Base-by-base conservation (phyloP, 2,113 vertebrate genomes). In the Pandion haliaetus region DNA sequence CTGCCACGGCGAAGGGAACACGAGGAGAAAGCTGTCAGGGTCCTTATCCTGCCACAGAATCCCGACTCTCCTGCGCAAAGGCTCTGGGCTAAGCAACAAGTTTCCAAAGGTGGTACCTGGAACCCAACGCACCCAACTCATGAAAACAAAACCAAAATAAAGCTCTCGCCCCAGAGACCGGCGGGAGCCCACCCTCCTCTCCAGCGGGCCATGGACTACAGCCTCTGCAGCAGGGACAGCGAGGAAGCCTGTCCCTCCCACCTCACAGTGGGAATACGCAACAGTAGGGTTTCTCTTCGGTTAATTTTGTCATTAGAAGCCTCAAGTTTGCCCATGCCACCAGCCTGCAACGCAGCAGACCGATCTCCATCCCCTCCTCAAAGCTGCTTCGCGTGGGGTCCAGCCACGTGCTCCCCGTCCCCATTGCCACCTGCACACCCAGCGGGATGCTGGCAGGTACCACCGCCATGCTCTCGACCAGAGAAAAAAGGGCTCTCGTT, bases 1-100 rank as follows among this genome's bases (percentile, higher is more conserved):
- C 79, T 96, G 97, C 95, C 90, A 63, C 2, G 93, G 85, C 9
- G 8, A 97, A 91, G 89, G 90, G 93, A 97, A 94, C 85, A 82
- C 9, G 49, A 86, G 94, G 91, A 98, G 90, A 97, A 97, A 93
- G 86, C 58, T 72, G 93, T 93, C 85, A 90, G 86, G 95, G 61
- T 85, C 96, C 70, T 52, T 89, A 92, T 86, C 94, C 96, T 5
- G 9, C 6, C 85, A 93, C 76, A 42, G 79, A 38, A 94, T 28
- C 91, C 95, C 29, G 2, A 59, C 80, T 94, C 81, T 93, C 93
- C 91, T 17, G 55, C 90, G 62, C 77, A 61, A 95, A 94, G 91
- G 92, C 94, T 92, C 86, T 71, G 72, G 95, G 95, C 91, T 81
- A 93, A 86, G 95, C 91, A 82, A 96, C 74, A 50, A 49, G 52